phyloP scores from a whole-genome alignment of 2,888 invertebrate genomes.

The Eupithecia inturbata region DNA sequence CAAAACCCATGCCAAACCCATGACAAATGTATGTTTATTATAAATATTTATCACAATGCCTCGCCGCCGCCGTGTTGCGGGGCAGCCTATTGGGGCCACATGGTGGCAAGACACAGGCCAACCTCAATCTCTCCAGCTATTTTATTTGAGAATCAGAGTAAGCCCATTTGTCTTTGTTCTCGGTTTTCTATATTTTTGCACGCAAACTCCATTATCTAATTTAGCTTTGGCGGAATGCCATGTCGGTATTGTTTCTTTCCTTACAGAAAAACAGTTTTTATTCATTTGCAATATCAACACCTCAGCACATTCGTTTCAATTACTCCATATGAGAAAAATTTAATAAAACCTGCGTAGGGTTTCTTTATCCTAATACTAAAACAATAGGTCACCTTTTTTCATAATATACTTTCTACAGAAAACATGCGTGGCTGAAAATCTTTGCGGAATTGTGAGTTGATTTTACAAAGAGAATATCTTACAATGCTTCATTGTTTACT shows the following conservation, averaged over 20 bases:
- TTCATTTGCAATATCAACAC: conserved; percentile 77
- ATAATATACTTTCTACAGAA: not conserved
- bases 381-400: conserved; percentile 3
- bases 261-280: conserved; percentile 76
- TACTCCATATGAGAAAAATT: conserved; percentile 59
- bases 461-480: not conserved
- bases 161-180: conserved; percentile 84
- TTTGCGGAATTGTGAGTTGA: not conserved
- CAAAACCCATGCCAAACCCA: not conserved
- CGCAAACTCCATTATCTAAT: conserved; percentile 85
- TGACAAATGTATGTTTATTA: not conserved
- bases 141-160: conserved; percentile 80
- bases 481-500: not conserved
- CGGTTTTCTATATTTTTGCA: conserved; percentile 84
- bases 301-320: conserved; percentile 76
- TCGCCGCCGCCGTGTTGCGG: not conserved
- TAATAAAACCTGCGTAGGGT: conserved; percentile 44
- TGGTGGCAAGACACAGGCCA: conserved; percentile 58
- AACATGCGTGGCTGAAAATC: not conserved
- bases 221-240: conserved; percentile 84
- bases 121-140: conserved; percentile 74
- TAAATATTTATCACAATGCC: conserved; percentile 11
- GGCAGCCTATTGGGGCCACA: conserved; percentile 44
- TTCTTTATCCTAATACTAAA: conserved; percentile 16
- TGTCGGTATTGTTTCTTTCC: conserved; percentile 79